Base-by-base conservation (phyloP, 2,113 vertebrate genomes). In the Urocolius indicus region DNA sequence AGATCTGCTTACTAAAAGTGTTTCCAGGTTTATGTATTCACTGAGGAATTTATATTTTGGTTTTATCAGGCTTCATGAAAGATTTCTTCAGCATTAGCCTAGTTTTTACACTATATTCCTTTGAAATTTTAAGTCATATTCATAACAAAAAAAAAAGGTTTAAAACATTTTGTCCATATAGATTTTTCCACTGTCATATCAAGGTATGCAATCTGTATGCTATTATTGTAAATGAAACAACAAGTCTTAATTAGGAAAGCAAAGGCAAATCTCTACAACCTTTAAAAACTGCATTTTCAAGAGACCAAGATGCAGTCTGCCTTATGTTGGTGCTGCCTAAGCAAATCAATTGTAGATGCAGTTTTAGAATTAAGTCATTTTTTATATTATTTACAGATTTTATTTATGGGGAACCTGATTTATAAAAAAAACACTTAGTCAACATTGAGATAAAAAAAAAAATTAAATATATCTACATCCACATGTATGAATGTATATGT, bases 21-120 rank as follows among this genome's bases (percentile, higher is more conserved):
- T 84, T 91, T 89, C 63, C 36, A 65, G 68, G 38, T 87, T 84
- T 66, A 89, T 87, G 18, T 58, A 85, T 79, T 93, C 84, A 84
- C 57, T 76, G 20, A 48, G 71, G 67, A 87, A 85, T 94, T 94
- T 79, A 30, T 5, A n/a, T 91, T 78, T 87, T 89, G n/a, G 26
- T 85, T 92, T 89, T 82, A 68, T 73, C 36, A 75, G 20, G 57
- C 16, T 62, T 23, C 26, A 68, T 36, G 49, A 87, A 65, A 91
- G 45, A 19, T 73, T 75, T 82, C 69, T 89, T 87, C 14, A 52
- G 49, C n/a, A 49, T 69, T 91, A 93, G 46, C 82, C 54, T 87
- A 51, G 5, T 46, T 89, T 95, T 94, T 69, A 85, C 12, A 76
- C 45, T 36, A 36, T 61, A 87, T 21, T 76, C 27, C 36, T 83